phyloP scores from a whole-genome alignment of 2,113 vertebrate genomes.

The Rynchops niger region DNA sequence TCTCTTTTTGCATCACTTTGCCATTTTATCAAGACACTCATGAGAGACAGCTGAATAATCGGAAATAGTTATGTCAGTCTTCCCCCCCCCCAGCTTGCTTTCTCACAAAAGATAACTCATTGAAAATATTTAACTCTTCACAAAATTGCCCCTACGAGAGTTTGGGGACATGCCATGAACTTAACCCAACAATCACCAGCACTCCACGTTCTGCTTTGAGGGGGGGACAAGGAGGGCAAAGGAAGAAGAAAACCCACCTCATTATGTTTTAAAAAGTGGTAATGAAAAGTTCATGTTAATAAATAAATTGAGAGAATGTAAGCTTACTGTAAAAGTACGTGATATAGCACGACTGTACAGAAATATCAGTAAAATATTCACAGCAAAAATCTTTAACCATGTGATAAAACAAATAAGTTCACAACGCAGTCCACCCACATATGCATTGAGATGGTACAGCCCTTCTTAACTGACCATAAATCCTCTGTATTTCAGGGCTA shows the following conservation, averaged over 20 bases:
- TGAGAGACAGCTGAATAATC: background rate
- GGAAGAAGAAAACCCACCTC: background rate
- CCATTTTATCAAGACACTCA: background rate
- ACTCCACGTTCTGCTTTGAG: background rate
- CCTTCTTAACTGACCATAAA: background rate
- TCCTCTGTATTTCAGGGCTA: background rate
- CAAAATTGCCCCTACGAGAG: background rate
- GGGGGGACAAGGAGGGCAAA: background rate
- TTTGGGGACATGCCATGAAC: background rate
- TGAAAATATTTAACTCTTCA: background rate
- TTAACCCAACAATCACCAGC: background rate
- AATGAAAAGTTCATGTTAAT: background rate
- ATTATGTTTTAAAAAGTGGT: background rate
- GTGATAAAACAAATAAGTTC: background rate
- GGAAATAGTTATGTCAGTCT: background rate
- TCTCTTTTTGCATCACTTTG: background rate
- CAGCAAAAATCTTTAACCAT: background rate
- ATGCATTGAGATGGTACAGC: background rate
- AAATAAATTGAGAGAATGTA: background rate
- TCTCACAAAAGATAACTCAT: background rate
- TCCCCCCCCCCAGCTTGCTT: background rate
- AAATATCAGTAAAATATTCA: background rate
- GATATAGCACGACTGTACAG: background rate
- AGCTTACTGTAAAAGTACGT: background rate
- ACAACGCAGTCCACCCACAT: background rate